Percentiles rank a stretch among this genome's conserved stretches.
Conservation (phyloP, 2,888 invertebrate species). For the Orthonychiurus folsomi region DNA sequence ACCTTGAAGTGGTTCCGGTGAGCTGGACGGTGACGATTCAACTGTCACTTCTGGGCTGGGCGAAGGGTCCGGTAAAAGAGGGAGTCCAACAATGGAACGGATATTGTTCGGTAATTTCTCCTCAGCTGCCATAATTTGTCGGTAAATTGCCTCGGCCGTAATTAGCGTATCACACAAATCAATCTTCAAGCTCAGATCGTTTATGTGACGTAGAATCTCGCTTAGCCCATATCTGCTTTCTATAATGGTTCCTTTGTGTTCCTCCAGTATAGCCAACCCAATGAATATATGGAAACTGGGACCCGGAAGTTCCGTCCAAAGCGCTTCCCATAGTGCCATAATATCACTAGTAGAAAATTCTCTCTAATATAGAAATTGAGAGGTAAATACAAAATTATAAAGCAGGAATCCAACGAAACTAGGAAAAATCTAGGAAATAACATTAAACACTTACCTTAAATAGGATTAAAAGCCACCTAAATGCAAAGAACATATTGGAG, state of each 20-base stretch:
- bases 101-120: conserved; percentile 63
- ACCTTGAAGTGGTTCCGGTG: neutral
- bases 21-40: neutral
- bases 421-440: neutral
- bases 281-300: conserved; percentile 90
- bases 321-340: conserved; percentile 82
- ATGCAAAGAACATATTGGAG: conserved; percentile 97
- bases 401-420: neutral
- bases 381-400: too few species aligned
- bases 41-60: neutral
- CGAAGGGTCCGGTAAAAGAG: conserved; percentile 21
- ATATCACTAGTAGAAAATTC: conserved; percentile 82
- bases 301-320: conserved; percentile 93
- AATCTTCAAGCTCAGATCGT: conserved; percentile 81
- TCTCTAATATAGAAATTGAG: conserved; percentile 49
- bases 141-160: conserved; percentile 84
- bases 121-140: conserved; percentile 65
- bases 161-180: conserved; percentile 72
- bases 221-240: conserved; percentile 87
- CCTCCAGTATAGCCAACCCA: conserved; percentile 83
- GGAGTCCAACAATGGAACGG: conserved; percentile 60
- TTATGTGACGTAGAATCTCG: conserved; percentile 94
- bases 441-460: conserved; percentile 65
- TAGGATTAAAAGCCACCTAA: conserved; percentile 92
- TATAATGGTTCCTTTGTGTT: conserved; percentile 77